phyloP scores from a whole-genome alignment of 2,113 vertebrate genomes.

The Pelvicachromis taeniatus region DNA sequence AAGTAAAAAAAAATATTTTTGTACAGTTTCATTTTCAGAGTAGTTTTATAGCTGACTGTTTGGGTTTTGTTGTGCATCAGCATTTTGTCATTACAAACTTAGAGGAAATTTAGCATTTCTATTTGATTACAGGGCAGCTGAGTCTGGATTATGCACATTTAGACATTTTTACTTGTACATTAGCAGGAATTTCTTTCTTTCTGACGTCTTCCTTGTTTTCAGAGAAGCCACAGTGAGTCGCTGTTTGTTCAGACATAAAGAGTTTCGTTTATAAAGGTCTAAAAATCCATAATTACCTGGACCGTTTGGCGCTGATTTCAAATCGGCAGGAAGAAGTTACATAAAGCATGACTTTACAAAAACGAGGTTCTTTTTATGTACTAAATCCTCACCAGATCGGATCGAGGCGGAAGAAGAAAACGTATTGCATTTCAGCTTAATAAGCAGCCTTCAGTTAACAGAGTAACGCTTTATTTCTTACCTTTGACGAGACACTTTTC shows the following conservation, averaged over 20 bases:
- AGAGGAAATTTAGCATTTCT: not conserved
- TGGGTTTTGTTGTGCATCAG: not conserved
- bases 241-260: not conserved
- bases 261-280: not conserved
- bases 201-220: not conserved
- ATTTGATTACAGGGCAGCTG: not conserved
- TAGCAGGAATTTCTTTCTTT: not conserved
- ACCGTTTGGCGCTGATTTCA: not conserved
- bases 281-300: not conserved
- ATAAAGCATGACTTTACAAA: not conserved
- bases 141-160: not conserved
- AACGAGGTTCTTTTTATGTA: not conserved
- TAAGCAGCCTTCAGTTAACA: not conserved
- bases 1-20: not conserved
- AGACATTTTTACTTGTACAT: not conserved
- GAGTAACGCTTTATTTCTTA: not conserved
- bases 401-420: not conserved
- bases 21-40: not conserved
- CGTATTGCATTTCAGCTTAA: not conserved
- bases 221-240: not conserved
- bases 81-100: not conserved
- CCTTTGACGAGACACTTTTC: not conserved
- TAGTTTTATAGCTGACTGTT: not conserved
- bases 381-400: too few species aligned
- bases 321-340: not conserved